phyloP scores from a whole-genome alignment of 2,888 invertebrate genomes.

The Nycteola revayana region DNA sequence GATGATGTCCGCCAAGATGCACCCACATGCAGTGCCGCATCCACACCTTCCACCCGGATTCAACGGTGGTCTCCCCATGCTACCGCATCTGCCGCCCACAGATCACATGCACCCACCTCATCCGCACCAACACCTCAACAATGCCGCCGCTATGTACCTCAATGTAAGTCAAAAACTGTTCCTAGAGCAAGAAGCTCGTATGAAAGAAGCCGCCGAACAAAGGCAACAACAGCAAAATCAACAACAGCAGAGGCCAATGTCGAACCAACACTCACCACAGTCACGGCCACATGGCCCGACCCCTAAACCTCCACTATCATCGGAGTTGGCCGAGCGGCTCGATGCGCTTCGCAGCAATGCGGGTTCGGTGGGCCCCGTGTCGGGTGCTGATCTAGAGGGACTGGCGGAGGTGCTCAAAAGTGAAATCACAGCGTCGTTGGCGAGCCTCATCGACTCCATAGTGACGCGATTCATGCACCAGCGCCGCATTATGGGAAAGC shows the following conservation, averaged over 20 bases:
- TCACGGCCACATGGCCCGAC: conserved; percentile 74
- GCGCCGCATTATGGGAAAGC: conserved; percentile 88
- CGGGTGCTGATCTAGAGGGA: conserved; percentile 91
- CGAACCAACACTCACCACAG: conserved; percentile 81
- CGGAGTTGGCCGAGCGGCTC: conserved; percentile 89
- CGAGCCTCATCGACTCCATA: conserved; percentile 93
- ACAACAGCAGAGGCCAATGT: conserved; percentile 82
- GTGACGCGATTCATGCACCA: conserved; percentile 93
- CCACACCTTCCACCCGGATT: conserved; percentile 83
- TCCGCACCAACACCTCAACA: conserved; percentile 83
- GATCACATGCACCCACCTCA: conserved; percentile 80
- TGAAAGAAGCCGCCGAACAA: conserved; percentile 85
- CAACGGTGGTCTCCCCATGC: conserved; percentile 80
- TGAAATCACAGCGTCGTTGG: conserved; percentile 92
- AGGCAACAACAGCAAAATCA: conserved; percentile 64
- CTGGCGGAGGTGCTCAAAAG: conserved; percentile 95
- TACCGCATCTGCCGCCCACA: conserved; percentile 78
- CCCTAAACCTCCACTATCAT: conserved; percentile 78
- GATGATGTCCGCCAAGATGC: conserved; percentile 85
- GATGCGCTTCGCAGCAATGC: conserved; percentile 88
- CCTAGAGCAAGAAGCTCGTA: conserved; percentile 88
- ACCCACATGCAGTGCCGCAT: conserved; percentile 77
- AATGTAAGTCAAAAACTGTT: conserved; percentile 90
- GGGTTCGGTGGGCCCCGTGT: conserved; percentile 85
- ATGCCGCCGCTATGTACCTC: conserved; percentile 88